phyloP scores from a whole-genome alignment of 2,888 invertebrate species.

The Chirona hameri region DNA sequence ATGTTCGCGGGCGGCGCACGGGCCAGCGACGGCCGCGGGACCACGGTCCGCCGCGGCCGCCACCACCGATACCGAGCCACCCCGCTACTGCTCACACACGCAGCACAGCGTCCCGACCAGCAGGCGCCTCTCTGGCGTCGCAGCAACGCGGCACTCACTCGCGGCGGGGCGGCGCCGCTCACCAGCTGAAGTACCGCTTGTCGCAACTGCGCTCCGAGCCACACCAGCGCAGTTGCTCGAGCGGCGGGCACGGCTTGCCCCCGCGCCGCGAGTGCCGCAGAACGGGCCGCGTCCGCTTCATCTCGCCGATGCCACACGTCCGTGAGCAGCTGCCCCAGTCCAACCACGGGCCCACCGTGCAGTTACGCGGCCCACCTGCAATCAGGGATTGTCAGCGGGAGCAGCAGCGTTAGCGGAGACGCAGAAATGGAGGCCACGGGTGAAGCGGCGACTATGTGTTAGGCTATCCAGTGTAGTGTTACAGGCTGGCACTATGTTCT shows the following conservation, averaged over 20 bases:
- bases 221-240: conserved; percentile 83
- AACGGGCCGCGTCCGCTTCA: conserved; percentile 65
- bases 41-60: not conserved
- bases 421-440: too few species aligned
- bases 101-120: too few species aligned
- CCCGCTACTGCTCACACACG: too few species aligned
- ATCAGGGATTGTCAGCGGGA: conserved; percentile 38
- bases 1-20: not conserved
- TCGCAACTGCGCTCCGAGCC: conserved; percentile 68
- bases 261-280: conserved; percentile 71
- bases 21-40: not conserved
- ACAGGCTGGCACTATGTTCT: too few species aligned
- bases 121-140: too few species aligned
- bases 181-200: conserved; percentile 60
- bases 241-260: conserved; percentile 76
- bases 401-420: not conserved
- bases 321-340: conserved; percentile 83
- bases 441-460: too few species aligned
- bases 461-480: too few species aligned
- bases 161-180: conserved; percentile 30
- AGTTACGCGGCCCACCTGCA: conserved; percentile 65
- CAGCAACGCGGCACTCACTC: too few species aligned
- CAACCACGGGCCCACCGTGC: conserved; percentile 80
- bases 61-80: too few species aligned
- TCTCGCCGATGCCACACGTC: conserved; percentile 85